Conservation (phyloP, 2,888 invertebrate genomes). For the Diaprepes abbreviatus region DNA sequence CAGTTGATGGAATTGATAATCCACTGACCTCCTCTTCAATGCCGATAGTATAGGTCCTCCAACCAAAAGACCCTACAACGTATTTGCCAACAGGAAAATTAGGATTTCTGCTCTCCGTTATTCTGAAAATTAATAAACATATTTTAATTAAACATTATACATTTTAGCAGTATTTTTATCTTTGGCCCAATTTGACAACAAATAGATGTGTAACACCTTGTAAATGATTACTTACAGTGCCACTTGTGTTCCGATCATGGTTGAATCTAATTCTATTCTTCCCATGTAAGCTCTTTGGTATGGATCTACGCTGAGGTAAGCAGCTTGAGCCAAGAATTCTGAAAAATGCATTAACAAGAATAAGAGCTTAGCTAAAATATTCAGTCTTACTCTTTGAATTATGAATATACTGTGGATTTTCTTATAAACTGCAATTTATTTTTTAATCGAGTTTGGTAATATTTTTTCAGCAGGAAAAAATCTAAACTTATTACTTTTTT, state of each 20-base stretch:
- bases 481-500: too few species aligned
- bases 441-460: too few species aligned
- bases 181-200: too few species aligned
- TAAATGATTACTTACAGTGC: constrained; percentile 77
- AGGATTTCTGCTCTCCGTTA: constrained; percentile 76
- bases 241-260: constrained; percentile 74
- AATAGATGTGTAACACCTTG: too few species aligned
- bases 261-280: not conserved
- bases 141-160: too few species aligned
- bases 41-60: constrained; percentile 74
- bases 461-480: too few species aligned
- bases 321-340: constrained; percentile 68
- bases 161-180: too few species aligned
- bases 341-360: too few species aligned
- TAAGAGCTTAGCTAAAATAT: too few species aligned
- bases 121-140: constrained; percentile 66
- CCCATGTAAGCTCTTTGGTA: constrained; percentile 74
- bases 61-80: constrained; percentile 75
- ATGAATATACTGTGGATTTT: too few species aligned
- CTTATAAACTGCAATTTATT: too few species aligned
- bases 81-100: constrained; percentile 75
- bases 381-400: too few species aligned
- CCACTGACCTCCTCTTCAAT: constrained; percentile 58
- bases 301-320: constrained; percentile 80
- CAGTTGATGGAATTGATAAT: not conserved